phyloP scores from a whole-genome alignment of 64 coral and sea anemone genomes.

The Hydrozoanthus tunicans region DNA sequence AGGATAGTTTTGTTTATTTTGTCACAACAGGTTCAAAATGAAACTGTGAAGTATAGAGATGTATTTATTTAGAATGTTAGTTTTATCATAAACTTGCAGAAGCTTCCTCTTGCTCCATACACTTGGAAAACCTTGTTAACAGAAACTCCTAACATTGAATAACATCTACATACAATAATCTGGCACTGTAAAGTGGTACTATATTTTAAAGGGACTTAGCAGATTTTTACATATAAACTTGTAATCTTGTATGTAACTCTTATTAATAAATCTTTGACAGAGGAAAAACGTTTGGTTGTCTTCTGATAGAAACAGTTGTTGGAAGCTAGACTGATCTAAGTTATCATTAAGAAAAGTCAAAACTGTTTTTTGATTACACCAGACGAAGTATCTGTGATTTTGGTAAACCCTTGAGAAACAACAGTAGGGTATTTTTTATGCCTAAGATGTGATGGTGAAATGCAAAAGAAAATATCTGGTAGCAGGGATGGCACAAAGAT shows the following conservation, averaged over 20 bases:
- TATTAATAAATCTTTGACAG: constrained; percentile 30
- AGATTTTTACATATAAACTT: constrained; percentile 54
- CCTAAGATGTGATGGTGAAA: no score
- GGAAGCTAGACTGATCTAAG: no score
- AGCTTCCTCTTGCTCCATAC: background rate
- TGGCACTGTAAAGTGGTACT: constrained; percentile 32
- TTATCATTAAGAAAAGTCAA: no score
- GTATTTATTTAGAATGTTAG: constrained; percentile 7
- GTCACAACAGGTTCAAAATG: background rate
- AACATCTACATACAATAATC: constrained; percentile 16
- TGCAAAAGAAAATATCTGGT: no score
- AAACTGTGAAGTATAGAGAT: constrained; percentile 26
- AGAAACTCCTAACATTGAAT: constrained; percentile 1
- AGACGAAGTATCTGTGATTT: no score
- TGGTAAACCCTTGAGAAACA: no score
- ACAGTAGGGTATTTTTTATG: no score
- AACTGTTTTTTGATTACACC: no score
- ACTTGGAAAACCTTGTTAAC: background rate
- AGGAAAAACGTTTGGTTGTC: constrained; percentile 8
- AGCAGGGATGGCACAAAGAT: no score
- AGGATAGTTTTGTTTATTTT: background rate
- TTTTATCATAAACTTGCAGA: background rate
- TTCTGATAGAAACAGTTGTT: background rate
- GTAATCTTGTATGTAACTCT: constrained; percentile 49
- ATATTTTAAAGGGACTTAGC: constrained; percentile 57